Conservation (phyloP, 2,113 vertebrate genomes). For the Leucopsar rothschildi region DNA sequence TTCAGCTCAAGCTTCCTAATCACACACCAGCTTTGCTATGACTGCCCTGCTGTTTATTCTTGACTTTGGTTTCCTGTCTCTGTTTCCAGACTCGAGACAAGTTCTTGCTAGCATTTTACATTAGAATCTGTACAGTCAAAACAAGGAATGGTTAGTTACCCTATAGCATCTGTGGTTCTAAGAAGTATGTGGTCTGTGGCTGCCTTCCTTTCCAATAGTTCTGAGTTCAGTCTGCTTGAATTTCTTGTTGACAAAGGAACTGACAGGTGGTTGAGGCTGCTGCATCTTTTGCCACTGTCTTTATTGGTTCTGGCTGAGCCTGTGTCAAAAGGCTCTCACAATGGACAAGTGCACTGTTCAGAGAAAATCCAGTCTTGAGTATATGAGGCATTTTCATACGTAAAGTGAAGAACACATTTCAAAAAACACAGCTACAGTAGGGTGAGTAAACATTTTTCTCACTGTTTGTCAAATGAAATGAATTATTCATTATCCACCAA, state of each 20-base stretch:
- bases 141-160: neutral
- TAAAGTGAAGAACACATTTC: constrained; percentile 21
- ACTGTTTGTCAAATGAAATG: neutral
- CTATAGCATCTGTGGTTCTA: neutral
- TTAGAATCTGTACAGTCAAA: neutral
- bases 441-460: constrained; percentile 29
- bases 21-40: neutral
- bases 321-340: constrained; percentile 32
- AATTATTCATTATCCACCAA: constrained; percentile 8
- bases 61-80: neutral
- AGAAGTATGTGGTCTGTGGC: constrained; percentile 19
- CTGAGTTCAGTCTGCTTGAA: constrained; percentile 33
- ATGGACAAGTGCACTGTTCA: neutral
- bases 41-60: neutral
- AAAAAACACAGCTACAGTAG: constrained; percentile 14
- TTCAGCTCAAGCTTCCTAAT: neutral
- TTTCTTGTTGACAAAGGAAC: constrained; percentile 28
- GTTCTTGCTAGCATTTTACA: neutral
- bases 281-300: constrained; percentile 16
- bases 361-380: constrained; percentile 23
- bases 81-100: neutral
- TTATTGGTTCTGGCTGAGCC: constrained; percentile 30
- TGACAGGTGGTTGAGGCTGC: constrained; percentile 29
- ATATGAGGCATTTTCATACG: constrained; percentile 8
- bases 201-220: constrained; percentile 25